Base-by-base conservation (phyloP, 1,140 invertebrate genomes). In the Acyrthosiphon pisum region DNA sequence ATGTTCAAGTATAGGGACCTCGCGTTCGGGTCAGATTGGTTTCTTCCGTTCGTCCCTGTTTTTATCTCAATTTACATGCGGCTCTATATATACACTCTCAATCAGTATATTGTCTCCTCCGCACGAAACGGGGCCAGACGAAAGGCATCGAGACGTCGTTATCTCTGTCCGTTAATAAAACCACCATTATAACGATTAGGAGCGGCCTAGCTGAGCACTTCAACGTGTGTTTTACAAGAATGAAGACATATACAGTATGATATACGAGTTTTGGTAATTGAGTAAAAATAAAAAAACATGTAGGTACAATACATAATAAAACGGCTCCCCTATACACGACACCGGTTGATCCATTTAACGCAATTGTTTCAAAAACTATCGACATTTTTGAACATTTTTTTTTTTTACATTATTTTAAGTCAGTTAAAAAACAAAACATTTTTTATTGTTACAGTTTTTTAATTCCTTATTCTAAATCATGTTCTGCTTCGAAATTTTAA, bases 41-140 rank as follows among this genome's bases (percentile, higher is more conserved):
- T 92, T 92, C 90, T 92, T 92, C 90, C 90, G 90, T 92, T 46
- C 46, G 41, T 92, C 46, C 90, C 30, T 68, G 60, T 1, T 92
- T 83, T 92, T 83, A 92, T 92, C 90, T 92, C 90, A 83, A 92
- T 92, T 92, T 83, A 92, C 90, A 91, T 76, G 9, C 50, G 41
- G 87, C 35, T 2, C 81, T n/a, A 35, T 46, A 41, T 1, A 22
- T 76, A 48, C 22, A 56, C 90, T 91, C 60, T 48, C 90, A 44
- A 76, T 92, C 44, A 81, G 48, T 92, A 83, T 83, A 83, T 83
- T 83, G 68, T 83, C 37, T 83, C 60, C 68, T 92, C 22, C n/a
- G 9, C n/a, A 48, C 68, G 23, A 91, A 91, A 91, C 90, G 26
- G 56, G 90, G 26, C 56, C 90, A 68, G 89, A n/a, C 56, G 35